Evolutionary conservation across 2,797 vertebrate genomes (phyloP).

Genomic region (Nyctalus aviator): DNA sequence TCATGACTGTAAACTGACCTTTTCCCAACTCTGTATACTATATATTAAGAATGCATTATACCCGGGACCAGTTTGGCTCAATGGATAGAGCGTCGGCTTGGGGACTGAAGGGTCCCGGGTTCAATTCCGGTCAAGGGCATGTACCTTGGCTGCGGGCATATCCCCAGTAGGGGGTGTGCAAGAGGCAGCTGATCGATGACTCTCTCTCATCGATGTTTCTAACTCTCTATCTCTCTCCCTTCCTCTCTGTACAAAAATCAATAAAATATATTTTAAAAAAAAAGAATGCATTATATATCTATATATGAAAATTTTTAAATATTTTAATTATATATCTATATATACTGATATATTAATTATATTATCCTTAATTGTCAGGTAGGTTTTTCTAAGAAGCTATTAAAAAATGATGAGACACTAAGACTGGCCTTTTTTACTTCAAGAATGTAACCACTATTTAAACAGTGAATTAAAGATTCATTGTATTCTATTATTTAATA

Average conservation of each 20-base stretch:
- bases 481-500: slow-evolving; percentile 67
- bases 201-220: no score
- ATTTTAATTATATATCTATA: not conserved
- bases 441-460: slow-evolving; percentile 51
- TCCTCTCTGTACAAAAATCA: no score
- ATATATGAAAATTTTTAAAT: no score
- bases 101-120: no score
- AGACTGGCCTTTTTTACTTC: slow-evolving; percentile 18
- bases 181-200: no score
- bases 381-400: slow-evolving; percentile 6
- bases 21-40: not conserved
- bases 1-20: not conserved
- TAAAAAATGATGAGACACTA: slow-evolving; percentile 14
- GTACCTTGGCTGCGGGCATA: no score
- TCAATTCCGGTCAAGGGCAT: no score
- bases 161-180: no score
- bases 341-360: not conserved
- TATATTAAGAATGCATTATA: not conserved
- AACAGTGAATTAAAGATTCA: slow-evolving; percentile 64
- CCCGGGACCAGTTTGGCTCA: no score
- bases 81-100: no score
- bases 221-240: no score
- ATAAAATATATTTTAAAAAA: no score
- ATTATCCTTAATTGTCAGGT: not conserved
- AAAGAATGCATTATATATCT: not conserved